These are phyloP conservation scores for Epinotia demarniana DNA, from an alignment of 2,888 invertebrate species.

Conservation along the genomic window DNA sequence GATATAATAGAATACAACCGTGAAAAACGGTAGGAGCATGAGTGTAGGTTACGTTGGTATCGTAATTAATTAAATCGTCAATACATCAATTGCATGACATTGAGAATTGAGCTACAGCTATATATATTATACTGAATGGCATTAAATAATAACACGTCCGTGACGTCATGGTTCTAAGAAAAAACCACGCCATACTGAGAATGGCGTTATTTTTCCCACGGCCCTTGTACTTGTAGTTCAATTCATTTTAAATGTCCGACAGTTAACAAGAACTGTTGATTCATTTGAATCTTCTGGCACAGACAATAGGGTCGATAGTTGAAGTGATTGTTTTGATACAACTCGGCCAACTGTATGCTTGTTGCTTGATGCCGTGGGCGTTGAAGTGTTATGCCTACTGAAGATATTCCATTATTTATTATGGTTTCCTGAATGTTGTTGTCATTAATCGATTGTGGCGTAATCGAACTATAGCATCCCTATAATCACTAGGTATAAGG, in stretches of 20 bases:
- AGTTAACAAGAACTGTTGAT: neutral
- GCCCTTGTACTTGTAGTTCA: constrained; percentile 52
- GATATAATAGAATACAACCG: no score
- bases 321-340: neutral
- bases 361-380: constrained; percentile 15
- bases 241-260: neutral
- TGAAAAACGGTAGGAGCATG: no score
- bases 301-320: constrained; percentile 5
- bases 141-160: constrained; percentile 43
- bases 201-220: constrained; percentile 62
- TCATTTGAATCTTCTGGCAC: neutral
- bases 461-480: neutral
- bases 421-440: constrained; percentile 27
- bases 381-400: constrained; percentile 36
- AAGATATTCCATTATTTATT: constrained; percentile 45
- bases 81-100: constrained; percentile 48
- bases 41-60: neutral
- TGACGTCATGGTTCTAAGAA: constrained; percentile 59
- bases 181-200: constrained; percentile 58
- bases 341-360: constrained; percentile 14
- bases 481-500: no score
- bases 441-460: constrained; percentile 12
- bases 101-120: constrained; percentile 50
- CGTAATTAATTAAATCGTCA: constrained; percentile 8
- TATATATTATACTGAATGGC: constrained; percentile 34